These are phyloP conservation scores for Rostratula benghalensis DNA, from an alignment of 2,113 vertebrate genomes.

Conservation along the genomic window DNA sequence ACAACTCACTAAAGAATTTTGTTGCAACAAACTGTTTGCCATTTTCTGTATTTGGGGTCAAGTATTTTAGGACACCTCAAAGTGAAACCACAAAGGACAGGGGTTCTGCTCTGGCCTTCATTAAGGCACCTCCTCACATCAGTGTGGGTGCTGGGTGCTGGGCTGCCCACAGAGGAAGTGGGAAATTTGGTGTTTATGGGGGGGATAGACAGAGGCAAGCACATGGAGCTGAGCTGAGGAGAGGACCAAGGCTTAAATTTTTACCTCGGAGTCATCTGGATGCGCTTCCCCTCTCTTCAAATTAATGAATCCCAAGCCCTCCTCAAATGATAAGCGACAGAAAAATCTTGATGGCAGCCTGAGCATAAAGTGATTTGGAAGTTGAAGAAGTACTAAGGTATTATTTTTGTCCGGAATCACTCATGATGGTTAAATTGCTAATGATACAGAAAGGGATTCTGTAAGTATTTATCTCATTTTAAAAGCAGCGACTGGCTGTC, in stretches of 20 bases:
- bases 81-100: background rate
- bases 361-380: background rate
- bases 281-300: background rate
- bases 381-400: background rate
- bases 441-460: background rate
- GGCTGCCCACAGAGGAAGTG: background rate
- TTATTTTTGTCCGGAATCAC: background rate
- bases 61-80: background rate
- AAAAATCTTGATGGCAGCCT: background rate
- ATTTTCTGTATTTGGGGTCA: background rate
- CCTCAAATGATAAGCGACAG: background rate
- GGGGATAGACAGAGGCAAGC: background rate
- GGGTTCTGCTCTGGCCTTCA: background rate
- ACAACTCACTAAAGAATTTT: background rate
- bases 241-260: background rate
- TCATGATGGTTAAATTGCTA: background rate
- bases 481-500: background rate
- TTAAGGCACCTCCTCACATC: background rate
- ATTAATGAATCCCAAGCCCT: background rate
- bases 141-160: fast-evolving
- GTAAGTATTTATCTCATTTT: background rate
- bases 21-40: background rate
- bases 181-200: background rate
- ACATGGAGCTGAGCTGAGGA: background rate
- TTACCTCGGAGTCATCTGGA: background rate